Evolutionary conservation across 2,888 invertebrate genomes (phyloP), one percentile per base, ranked within the genome.

Genomic region (Metallyticus violacea): DNA sequence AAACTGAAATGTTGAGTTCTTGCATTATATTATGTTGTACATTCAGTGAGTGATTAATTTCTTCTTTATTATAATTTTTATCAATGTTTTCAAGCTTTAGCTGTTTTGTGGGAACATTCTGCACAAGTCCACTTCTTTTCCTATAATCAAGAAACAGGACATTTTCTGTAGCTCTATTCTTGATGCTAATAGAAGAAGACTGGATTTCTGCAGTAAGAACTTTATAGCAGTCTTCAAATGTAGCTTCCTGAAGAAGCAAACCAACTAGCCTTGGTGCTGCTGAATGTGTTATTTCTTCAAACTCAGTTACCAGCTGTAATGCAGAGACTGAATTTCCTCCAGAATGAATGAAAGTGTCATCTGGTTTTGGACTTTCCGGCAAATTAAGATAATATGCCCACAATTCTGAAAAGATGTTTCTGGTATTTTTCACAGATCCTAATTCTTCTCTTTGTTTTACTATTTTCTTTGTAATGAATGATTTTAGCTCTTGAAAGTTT

Each of bases 251-350:
- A 15, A 89, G 86, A 4, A 89, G 81, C 26, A 76, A 77, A 7
- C 81, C 30, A 6, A 88, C 25, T 15, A 89, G 79, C 26, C 62
- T 26, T 6, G 78, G 28, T 26, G 22, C 29, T 28, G 15, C 79
- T 40, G 62, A 78, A 78, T 88, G 88, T 7, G 88, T 79, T 40
- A 85, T 79, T 28, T 85, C 85, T 88, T 94, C 93, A 83, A 96
- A 90, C 89, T 93, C 93, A 89, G 93, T 94, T 77, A 94, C 92
- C 86, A 97, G 92, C 88, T 95, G 93, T 9, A 96, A 91, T 25
- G 95, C 96, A 40, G 93, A 91, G 87, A 97, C 93, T 0, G 97
- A 97, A 89, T 94, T 95, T 3, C 97, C 97, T 30, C 97, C 97
- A 79, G 87, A 87, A 0, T 87, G 40, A 4, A 91, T 87, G 88